Base-by-base conservation (phyloP, 2,113 vertebrate genomes). In the Sebastes fasciatus region DNA sequence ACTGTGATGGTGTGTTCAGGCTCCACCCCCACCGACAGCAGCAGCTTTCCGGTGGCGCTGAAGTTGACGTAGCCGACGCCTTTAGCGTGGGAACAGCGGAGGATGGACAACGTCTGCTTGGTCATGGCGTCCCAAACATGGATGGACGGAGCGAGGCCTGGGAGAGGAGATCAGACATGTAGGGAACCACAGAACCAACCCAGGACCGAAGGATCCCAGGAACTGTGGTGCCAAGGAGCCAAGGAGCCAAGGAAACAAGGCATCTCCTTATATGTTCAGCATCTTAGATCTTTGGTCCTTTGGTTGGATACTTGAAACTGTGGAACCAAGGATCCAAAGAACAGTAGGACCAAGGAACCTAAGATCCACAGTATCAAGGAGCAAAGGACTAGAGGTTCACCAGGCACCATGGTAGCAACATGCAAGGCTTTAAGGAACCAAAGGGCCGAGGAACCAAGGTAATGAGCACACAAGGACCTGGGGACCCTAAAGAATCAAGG, bases 81-180 rank as follows among this genome's bases (percentile, higher is more conserved):
- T 91, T 99, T 99, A 6, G 96, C 94, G 42, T 99, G 98, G 75
- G 96, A 96, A 78, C 97, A 98, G 19, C 98, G 96, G 23, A 99
- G 96, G 93, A 99, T 96, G 54, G 98, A 99, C n/a, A 99, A 91
- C 0, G 97, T 99, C 94, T 98, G 97, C 70, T 99, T 99, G 79
- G 94, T 97, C 96, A 97, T 94, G 78, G 97, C 98, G 17, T 99
- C 98, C 98, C 98, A 99, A n/a, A 99, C 74, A 0, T 99, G 98
- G 91, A 99, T 97, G 8, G 96, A 98, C 1, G 98, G 98, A 0
- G 98, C 96, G 0, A 97, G 95, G 23, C 98, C 98, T 99, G 91
- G 0, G 21, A 66, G 60, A 45, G 49, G 19, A 79, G 1, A 77
- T 2, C 40, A 63, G 6, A 70, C 19, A 8, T 43, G 4, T 57